Conservation (phyloP, 2,113 vertebrate species). For the Epinephelus cyanopodus region DNA sequence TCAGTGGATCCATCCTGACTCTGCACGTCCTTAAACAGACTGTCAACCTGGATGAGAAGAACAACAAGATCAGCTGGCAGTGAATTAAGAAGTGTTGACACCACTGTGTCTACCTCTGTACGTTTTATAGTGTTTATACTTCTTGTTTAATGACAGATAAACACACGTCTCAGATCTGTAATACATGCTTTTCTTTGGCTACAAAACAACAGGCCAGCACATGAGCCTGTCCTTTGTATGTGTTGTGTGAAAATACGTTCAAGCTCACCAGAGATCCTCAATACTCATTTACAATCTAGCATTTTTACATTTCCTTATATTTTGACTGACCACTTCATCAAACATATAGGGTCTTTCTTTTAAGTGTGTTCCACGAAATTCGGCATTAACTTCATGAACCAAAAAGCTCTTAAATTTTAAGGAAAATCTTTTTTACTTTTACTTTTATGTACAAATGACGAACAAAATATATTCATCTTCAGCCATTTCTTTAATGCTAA, state of each 20-base stretch:
- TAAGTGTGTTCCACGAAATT: neutral
- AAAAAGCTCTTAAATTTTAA: accelerated
- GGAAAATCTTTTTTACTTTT: neutral
- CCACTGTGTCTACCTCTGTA: neutral
- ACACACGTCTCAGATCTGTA: no score
- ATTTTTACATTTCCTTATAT: neutral
- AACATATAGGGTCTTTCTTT: neutral
- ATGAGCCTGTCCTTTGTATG: neutral
- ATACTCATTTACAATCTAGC: neutral
- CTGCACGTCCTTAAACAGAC: constrained; percentile 62
- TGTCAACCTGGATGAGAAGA: constrained; percentile 62
- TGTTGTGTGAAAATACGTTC: no score
- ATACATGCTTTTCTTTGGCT: neutral
- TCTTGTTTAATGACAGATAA: neutral
- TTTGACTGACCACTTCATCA: neutral
- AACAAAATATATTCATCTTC: neutral
- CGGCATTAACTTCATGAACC: neutral
- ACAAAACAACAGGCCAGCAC: neutral
- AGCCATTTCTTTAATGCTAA: neutral
- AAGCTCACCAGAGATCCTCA: neutral
- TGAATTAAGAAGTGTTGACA: neutral
- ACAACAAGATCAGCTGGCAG: neutral
- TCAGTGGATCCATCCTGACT: constrained; percentile 47
- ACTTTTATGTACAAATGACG: neutral
- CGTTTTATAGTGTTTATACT: neutral